Evolutionary conservation across 2,797 vertebrate species (phyloP).

Genomic region (Hemitrygon akajei): DNA sequence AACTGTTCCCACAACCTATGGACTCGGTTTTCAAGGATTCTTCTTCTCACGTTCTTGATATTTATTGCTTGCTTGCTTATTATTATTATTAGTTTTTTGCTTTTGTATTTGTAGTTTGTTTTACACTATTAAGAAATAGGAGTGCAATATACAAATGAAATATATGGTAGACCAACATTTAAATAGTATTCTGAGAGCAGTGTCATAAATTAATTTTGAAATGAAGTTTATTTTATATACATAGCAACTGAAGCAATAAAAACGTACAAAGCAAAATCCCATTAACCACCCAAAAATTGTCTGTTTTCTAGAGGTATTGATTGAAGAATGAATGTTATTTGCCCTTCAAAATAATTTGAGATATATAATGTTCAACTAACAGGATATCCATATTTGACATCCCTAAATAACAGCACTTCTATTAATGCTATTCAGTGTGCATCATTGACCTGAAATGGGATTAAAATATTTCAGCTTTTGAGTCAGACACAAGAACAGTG

Average conservation of each 20-base stretch:
- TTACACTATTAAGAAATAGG: neutral
- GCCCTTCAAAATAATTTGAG: neutral
- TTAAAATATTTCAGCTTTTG: neutral
- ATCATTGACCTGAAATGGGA: neutral
- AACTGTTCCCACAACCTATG: too few species aligned
- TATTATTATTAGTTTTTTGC: too few species aligned
- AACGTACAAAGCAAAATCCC: neutral
- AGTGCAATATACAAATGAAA: neutral
- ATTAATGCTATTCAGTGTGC: neutral
- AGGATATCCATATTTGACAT: neutral
- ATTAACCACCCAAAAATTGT: neutral
- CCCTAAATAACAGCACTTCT: neutral
- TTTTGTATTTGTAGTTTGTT: too few species aligned
- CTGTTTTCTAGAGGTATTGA: neutral
- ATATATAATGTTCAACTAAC: neutral
- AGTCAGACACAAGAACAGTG: neutral
- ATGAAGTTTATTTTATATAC: neutral
- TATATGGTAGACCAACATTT: neutral
- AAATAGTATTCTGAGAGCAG: neutral
- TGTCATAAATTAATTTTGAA: neutral
- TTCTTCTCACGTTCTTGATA: too few species aligned
- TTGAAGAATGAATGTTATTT: neutral
- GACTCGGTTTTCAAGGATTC: too few species aligned
- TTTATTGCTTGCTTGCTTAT: too few species aligned
- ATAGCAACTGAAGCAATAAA: neutral